phyloP scores from a whole-genome alignment of 2,797 vertebrate genomes.

The Neopelma chrysocephalum region DNA sequence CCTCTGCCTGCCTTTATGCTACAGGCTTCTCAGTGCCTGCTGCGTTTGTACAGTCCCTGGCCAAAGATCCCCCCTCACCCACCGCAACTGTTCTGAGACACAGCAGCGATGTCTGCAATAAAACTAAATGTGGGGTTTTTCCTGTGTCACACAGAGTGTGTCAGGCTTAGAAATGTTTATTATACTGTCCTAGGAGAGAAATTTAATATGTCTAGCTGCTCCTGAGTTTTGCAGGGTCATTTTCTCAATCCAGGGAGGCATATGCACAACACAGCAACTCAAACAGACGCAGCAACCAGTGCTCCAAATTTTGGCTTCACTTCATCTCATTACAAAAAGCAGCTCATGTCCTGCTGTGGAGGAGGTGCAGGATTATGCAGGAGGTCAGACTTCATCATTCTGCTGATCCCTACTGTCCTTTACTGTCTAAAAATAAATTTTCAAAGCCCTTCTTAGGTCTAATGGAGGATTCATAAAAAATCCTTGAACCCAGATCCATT shows the following conservation, averaged over 20 bases:
- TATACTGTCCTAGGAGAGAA: not conserved
- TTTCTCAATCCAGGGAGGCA: not conserved
- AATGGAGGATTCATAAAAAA: conserved; percentile 4
- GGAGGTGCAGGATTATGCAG: conserved; percentile 46
- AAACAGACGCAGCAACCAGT: not conserved
- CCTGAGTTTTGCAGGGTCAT: not conserved
- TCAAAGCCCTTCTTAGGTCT: conserved; percentile 25
- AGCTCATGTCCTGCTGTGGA: conserved; percentile 45
- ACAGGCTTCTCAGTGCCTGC: not conserved
- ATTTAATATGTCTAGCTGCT: not conserved
- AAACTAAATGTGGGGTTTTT: not conserved
- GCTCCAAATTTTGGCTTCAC: conserved; percentile 34
- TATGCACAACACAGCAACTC: not conserved
- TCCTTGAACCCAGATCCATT: not conserved
- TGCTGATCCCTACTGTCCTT: conserved; percentile 47
- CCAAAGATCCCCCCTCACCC: not conserved
- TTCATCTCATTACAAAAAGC: conserved; percentile 64
- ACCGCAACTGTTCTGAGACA: not conserved
- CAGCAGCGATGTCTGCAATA: not conserved
- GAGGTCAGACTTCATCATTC: conserved; percentile 38
- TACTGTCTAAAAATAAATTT: conserved; percentile 54
- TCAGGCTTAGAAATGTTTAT: not conserved
- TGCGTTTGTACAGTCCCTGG: not conserved
- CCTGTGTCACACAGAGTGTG: not conserved
- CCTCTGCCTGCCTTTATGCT: not conserved